Evolutionary conservation across 2,113 vertebrate genomes (phyloP).

Genomic region (Podocnemis expansa): DNA sequence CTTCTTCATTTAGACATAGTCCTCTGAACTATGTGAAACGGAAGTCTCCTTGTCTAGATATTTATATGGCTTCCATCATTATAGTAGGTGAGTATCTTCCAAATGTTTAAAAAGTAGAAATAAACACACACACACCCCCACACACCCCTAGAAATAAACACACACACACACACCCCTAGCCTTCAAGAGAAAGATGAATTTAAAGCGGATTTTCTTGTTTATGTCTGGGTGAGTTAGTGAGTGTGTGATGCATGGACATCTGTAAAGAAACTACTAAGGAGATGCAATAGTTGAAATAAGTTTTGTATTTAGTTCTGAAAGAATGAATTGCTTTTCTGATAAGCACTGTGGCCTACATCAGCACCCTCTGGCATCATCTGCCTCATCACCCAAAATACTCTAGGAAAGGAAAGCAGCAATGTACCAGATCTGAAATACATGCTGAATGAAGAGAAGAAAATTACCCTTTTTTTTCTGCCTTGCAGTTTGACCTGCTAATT

Average conservation of each 20-base stretch:
- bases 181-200: neutral
- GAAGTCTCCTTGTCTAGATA: neutral
- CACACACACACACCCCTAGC: neutral
- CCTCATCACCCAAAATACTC: neutral
- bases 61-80: neutral
- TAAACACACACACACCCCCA: neutral
- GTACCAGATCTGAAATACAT: neutral
- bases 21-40: neutral
- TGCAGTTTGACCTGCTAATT: constrained; percentile 36
- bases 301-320: neutral
- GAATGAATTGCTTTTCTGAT: neutral
- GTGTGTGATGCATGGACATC: fast-evolving
- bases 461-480: neutral
- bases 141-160: neutral
- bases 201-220: neutral
- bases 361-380: neutral
- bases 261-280: fast-evolving
- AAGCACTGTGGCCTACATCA: neutral
- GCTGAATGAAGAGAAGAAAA: constrained; percentile 23
- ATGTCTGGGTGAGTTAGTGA: neutral
- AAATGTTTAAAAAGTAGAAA: neutral
- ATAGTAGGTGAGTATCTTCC: neutral
- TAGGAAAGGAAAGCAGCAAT: neutral
- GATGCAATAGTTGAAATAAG: neutral
- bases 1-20: neutral